Evolutionary conservation across 2,888 invertebrate species (phyloP).

Genomic region (Agrypnus murinus): DNA sequence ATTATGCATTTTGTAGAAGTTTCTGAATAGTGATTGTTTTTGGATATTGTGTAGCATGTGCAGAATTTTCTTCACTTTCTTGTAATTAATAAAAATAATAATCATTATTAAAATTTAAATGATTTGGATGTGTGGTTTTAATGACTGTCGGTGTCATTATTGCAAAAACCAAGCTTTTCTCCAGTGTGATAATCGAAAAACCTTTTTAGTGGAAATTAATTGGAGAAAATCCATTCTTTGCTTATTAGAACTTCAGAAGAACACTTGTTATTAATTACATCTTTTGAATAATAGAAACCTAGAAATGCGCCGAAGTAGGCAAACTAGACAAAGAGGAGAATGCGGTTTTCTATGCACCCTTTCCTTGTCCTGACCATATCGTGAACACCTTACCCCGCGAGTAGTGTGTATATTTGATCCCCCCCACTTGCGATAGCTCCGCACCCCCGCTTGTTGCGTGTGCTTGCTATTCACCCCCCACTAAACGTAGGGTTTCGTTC

Average conservation of each 20-base stretch:
- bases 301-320: conserved; percentile 43
- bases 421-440: conserved; percentile 60
- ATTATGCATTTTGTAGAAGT: no score
- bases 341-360: conserved; percentile 55
- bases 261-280: conserved; percentile 34
- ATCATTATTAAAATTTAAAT: no score
- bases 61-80: no score
- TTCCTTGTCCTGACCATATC: conserved; percentile 55
- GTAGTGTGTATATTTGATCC: conserved; percentile 57
- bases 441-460: conserved; percentile 68
- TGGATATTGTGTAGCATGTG: no score
- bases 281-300: conserved; percentile 41
- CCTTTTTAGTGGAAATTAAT: no score
- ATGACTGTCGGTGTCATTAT: no score
- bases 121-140: no score
- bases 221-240: conserved; percentile 9
- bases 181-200: no score
- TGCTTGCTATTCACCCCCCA: conserved; percentile 65
- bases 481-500: conserved; percentile 66
- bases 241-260: no score
- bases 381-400: conserved; percentile 66
- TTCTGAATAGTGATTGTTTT: no score
- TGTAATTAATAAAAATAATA: no score
- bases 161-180: no score
- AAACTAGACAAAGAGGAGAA: conserved; percentile 53